Evolutionary conservation across 1,140 invertebrate genomes (phyloP), one percentile per base, ranked within the genome.

Genomic region (Matsumurasca onukii): DNA sequence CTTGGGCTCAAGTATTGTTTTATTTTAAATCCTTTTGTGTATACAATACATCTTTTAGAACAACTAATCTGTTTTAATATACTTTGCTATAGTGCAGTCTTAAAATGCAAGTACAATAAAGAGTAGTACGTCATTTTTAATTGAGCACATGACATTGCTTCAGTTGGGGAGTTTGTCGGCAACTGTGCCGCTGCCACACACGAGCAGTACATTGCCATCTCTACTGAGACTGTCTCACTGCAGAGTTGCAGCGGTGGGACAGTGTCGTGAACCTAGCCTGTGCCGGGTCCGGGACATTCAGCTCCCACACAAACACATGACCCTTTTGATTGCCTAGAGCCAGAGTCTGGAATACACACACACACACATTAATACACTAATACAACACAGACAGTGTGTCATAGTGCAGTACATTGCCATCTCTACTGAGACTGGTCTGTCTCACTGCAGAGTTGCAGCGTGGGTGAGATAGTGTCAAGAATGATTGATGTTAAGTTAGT

Each of bases 231-330:
- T 98, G 94, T 71, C 95, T 79, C 29, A 98, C 93, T 0, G 95
- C 89, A 2, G 91, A 86, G 0, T 82, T 88, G 76, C 95, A 97
- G 76, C 94, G 89, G 84, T 98, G 95, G 57, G 89, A 85, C 1
- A 98, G 81, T 12, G 92, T 89, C 39, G 88, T 91, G 73, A 88
- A 91, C 34, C 90, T 83, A 13, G 87, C 87, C 72, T 87, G 83
- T 30, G 86, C 86, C 0, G 93, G 93, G 77, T 95, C 92, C 27
- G 88, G 86, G 3, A 89, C 88, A 77, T 94, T 93, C 62, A 98
- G 82, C 79, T 98, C 95, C 94, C 94, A 98, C 0, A 98, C 91
- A 80, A 94, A 97, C 0, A 92, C 92, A 71, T 91, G 90, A 3
- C 96, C 96, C 61, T 9, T 86, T 80, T 97, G 93, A 81, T 98